Evolutionary conservation across 2,888 invertebrate species (phyloP).

Genomic region (Diarsia brunnea): DNA sequence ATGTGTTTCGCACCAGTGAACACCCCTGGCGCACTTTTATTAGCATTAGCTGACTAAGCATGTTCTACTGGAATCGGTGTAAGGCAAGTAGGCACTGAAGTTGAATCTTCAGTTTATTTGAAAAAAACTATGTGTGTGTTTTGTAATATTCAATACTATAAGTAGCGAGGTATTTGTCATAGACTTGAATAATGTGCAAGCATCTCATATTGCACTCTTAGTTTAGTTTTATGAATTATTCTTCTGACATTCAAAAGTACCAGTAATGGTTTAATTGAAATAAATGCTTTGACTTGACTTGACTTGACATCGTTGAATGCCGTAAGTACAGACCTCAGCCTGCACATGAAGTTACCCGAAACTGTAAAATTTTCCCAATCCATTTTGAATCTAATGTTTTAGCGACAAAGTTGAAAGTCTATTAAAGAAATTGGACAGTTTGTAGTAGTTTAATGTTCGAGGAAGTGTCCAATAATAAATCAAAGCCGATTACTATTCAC

Average conservation of each 20-base stretch:
- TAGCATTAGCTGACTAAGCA: conserved; percentile 85
- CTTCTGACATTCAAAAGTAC: too few species aligned
- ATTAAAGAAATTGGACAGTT: too few species aligned
- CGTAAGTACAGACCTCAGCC: too few species aligned
- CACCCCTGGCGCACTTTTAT: conserved; percentile 82
- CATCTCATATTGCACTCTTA: too few species aligned
- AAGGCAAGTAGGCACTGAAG: conserved; percentile 12
- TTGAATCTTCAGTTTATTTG: conserved; percentile 14
- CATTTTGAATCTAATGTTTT: too few species aligned
- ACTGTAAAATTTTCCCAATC: too few species aligned
- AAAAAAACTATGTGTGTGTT: background rate
- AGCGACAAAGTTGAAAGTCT: too few species aligned
- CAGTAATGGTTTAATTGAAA: too few species aligned
- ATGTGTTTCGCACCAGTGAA: conserved; percentile 74
- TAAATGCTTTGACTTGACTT: too few species aligned
- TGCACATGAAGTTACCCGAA: too few species aligned
- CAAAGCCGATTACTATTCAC: conserved; percentile 3
- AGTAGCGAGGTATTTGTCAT: background rate
- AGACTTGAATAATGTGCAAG: background rate
- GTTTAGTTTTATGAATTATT: too few species aligned
- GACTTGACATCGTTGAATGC: too few species aligned
- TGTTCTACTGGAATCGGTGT: conserved; percentile 67
- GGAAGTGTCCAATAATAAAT: conserved; percentile 18
- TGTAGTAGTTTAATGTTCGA: background rate
- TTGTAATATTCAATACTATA: background rate